These are phyloP conservation scores for Herpetotheres cachinnans DNA, from an alignment of 2,113 vertebrate genomes.

Conservation along the genomic window DNA sequence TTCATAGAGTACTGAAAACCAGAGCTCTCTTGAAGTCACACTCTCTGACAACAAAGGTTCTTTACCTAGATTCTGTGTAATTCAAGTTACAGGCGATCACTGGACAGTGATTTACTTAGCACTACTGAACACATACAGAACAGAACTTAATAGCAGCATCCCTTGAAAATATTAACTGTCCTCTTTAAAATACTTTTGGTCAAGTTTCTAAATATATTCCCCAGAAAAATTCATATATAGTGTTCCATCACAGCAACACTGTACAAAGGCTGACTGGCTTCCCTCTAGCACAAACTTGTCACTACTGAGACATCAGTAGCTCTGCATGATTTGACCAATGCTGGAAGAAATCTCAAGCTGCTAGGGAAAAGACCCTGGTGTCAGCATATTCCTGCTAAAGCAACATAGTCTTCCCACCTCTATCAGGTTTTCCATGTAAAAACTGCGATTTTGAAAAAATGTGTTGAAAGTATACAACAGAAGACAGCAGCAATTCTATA, in stretches of 20 bases:
- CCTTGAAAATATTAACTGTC: background rate
- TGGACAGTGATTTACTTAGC: background rate
- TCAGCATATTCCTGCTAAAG: background rate
- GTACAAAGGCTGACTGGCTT: background rate
- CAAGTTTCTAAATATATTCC: slow-evolving; percentile 30
- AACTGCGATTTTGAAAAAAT: background rate
- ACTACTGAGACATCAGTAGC: background rate
- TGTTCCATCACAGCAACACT: background rate
- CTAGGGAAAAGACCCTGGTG: background rate
- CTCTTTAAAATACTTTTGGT: background rate
- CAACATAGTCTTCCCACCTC: background rate
- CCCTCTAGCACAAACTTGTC: slow-evolving; percentile 44
- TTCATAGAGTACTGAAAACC: background rate
- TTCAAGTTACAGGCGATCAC: rapidly evolving
- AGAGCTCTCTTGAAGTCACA: background rate
- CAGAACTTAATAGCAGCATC: background rate
- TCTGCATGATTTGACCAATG: background rate
- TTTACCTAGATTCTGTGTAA: background rate
- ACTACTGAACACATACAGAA: background rate
- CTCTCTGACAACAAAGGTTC: background rate
- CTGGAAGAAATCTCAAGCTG: background rate
- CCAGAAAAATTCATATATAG: background rate
- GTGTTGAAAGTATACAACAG: background rate
- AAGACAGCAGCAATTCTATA: background rate
- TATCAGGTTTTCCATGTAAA: background rate